Conservation (phyloP, 2,113 vertebrate genomes). For the Macquaria australasica region DNA sequence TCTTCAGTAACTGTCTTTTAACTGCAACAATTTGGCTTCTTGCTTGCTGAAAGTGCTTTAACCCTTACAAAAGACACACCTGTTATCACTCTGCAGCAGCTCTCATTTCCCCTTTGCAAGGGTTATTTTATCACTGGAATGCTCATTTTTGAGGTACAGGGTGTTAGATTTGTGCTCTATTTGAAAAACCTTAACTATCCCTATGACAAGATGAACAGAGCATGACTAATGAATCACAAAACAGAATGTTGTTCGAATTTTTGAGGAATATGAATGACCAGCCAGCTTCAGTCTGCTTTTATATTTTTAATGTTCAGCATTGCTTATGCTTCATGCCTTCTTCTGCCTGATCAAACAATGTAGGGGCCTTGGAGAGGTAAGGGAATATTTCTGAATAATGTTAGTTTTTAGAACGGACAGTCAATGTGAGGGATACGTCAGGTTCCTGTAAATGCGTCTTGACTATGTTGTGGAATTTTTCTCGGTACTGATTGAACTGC, state of each 20-base stretch:
- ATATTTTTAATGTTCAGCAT: slow-evolving; percentile 3
- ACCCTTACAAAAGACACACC: slow-evolving; percentile 6
- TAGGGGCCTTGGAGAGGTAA: background rate
- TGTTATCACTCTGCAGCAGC: slow-evolving; percentile 15
- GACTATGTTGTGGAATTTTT: slow-evolving; percentile 93
- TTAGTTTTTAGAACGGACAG: slow-evolving; percentile 66
- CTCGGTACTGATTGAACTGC: slow-evolving; percentile 97
- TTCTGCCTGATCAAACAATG: background rate
- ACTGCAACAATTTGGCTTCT: slow-evolving; percentile 33
- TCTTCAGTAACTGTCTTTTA: slow-evolving; percentile 34
- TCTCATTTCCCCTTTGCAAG: slow-evolving; percentile 8
- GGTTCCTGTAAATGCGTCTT: slow-evolving; percentile 88
- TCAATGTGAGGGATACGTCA: slow-evolving; percentile 85
- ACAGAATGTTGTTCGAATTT: slow-evolving; percentile 14
- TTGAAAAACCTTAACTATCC: slow-evolving; percentile 13
- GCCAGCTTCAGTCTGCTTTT: background rate
- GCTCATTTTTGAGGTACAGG: slow-evolving; percentile 52
- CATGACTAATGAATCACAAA: background rate
- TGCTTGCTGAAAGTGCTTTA: slow-evolving; percentile 56
- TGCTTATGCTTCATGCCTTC: background rate
- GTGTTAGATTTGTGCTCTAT: slow-evolving; percentile 52
- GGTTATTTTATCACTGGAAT: slow-evolving; percentile 36
- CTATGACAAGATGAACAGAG: background rate
- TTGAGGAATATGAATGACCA: background rate
- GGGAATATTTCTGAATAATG: background rate